Evolutionary conservation across 2,113 vertebrate genomes (phyloP), one percentile per base, ranked within the genome.

Genomic region (Sus scrofa): DNA sequence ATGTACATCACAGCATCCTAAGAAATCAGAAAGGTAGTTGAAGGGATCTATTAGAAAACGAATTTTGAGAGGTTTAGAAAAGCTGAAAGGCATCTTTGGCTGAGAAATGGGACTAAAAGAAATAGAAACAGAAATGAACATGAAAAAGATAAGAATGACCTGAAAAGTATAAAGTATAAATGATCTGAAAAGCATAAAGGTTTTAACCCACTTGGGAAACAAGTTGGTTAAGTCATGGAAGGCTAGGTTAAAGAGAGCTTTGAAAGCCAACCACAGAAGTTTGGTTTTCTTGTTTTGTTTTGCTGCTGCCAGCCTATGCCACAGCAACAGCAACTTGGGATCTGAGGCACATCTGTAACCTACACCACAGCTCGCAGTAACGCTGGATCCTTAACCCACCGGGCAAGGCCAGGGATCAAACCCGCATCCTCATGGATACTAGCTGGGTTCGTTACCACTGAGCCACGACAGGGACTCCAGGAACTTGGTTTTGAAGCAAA

Each of bases 81-180:
- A 12, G 34, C 34, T 86, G 30, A 90, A 91, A 79, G 78, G 67
- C 89, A 71, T 73, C 22, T 30, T 26, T 84, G 67, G 37, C 70
- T 34, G 20, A 92, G 37, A 84, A 83, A 70, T 0, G 32, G 44
- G 20, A 93, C 2, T 24, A 71, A 62, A 79, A 67, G 50, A 84
- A 77, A 82, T 7, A 81, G 73, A 95, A 87, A 71, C 4, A 90
- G 12, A 24, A 89, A 84, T 32, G 37, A 95, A 84, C 54, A 85
- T 12, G 20, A 68, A 73, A 67, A 73, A 78, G 83, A 27, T 52
- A 65, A 52, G n/a, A 71, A 68, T 6, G 50, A 34, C 83, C 32
- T 77, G 75, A 30, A 84, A 56, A 77, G 30, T 62, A n/a, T 18
- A 74, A 56, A 62, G 22, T 44, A 44, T 44, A 44, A 71, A 68